A percentile compares a stretch with the other conserved stretches of the same genome.
Conservation (phyloP, 2,888 invertebrate genomes). For the Leptinotarsa peninsularis region DNA sequence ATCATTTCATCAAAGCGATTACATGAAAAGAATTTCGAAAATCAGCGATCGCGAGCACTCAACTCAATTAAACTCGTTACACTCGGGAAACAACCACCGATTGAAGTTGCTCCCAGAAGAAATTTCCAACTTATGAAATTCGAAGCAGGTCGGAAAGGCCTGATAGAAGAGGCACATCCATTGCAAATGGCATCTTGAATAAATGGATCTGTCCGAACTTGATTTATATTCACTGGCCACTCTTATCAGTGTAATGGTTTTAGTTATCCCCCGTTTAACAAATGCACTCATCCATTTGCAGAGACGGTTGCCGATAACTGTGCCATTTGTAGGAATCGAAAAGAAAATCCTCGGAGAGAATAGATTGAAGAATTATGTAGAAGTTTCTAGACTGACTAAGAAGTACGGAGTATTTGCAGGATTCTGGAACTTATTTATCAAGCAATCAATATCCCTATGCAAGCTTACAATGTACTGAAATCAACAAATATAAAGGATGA, state of each 20-base stretch:
- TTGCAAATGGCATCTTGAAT: conserved; percentile 61
- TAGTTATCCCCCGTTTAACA: conserved; percentile 52
- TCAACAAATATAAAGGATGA: too few species aligned
- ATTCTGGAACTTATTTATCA: too few species aligned
- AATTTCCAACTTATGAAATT: conserved; percentile 36
- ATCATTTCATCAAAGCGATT: not conserved
- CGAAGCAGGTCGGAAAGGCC: conserved; percentile 26
- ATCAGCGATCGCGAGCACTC: not conserved
- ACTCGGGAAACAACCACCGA: not conserved
- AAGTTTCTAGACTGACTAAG: too few species aligned
- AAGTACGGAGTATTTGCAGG: too few species aligned
- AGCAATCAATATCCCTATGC: too few species aligned
- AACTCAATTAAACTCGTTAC: not conserved
- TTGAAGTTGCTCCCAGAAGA: not conserved
- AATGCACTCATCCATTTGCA: conserved; percentile 59
- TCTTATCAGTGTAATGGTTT: conserved; percentile 61
- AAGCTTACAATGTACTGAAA: too few species aligned
- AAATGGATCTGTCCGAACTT: conserved; percentile 48
- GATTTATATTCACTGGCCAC: conserved; percentile 56
- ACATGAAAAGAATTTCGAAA: not conserved
- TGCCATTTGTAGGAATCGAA: not conserved
- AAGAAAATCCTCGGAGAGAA: too few species aligned
- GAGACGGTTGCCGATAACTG: not conserved
- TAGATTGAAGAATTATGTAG: too few species aligned
- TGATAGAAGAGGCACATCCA: conserved; percentile 54